Base-by-base conservation (phyloP, 2,113 vertebrate genomes). In the Camelus dromedarius region DNA sequence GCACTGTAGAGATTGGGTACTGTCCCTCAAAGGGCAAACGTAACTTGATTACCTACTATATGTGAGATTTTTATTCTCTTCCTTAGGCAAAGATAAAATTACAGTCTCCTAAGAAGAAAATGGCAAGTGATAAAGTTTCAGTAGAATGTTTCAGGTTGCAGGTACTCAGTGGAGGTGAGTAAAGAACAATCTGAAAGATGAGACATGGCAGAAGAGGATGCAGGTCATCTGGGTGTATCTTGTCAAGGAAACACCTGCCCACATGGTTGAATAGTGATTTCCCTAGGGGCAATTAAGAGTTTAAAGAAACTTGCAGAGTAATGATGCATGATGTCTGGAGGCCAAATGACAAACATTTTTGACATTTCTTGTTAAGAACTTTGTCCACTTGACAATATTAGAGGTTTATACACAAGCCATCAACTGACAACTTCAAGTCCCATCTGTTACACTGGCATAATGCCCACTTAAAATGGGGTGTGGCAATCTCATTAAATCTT, bases 381-480 rank as follows among this genome's bases (percentile, higher is more conserved):
- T 46, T 91, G 96, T 95, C 94, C 69, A 60, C 73, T 97, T 95
- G 93, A 98, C 86, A 97, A 90, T 95, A 62, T 94, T 89, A 97
- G 95, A 95, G 91, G 96, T 82, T 96, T 85, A 76, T 82, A 76
- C 20, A 60, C 24, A 88, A 96, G 67, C 32, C 96, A 96, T 96
- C 96, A 97, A 95, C 88, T 96, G 97, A 97, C 95, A 88, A 60
- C 96, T 90, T 97, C 97, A 92, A 95, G 93, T 72, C n/a, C 98
- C 98, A 98, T 98, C 98, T 98, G 98, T 97, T 96, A 72, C n/a
- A 22, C 86, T 98, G 98, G 98, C 97, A 88, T 95, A 46, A 75
- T 89, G 95, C 97, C 97, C 93, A 54, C 86, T 93, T 88, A 82
- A 96, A 95, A 88, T 95, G 52, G 72, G 95, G 52, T 83, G 96